Evolutionary conservation across 2,113 vertebrate species (phyloP).

Genomic region (Takifugu bimaculatus): DNA sequence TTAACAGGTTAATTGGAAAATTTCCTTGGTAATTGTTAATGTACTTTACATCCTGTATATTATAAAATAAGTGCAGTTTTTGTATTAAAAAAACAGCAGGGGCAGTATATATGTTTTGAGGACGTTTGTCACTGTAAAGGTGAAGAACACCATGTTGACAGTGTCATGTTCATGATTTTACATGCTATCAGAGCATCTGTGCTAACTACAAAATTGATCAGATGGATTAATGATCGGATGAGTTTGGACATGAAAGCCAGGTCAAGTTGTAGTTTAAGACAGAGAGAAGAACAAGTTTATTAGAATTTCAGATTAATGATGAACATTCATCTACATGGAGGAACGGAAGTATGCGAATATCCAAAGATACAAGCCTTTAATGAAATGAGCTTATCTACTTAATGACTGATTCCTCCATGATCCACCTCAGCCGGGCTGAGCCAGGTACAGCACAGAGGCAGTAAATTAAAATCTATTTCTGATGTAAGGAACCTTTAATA

Average conservation of each 20-base stretch:
- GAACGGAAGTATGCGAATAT: conserved; percentile 70
- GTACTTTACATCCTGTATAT: no score
- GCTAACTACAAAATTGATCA: no score
- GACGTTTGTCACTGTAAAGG: no score
- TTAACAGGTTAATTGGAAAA: no score
- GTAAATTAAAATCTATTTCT: conserved; percentile 31
- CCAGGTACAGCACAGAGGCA: conserved; percentile 18
- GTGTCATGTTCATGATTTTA: no score
- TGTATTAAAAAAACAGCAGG: conserved; percentile 13
- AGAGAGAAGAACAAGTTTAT: conserved; percentile 64
- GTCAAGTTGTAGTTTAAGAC: neutral
- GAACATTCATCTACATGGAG: conserved; percentile 72
- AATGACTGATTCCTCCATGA: conserved; percentile 35
- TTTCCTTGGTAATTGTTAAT: no score
- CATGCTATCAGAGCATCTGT: no score
- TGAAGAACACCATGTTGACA: no score
- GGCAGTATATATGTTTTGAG: conserved; percentile 1
- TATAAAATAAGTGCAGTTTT: no score
- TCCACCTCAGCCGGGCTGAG: conserved; percentile 24
- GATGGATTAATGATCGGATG: no score
- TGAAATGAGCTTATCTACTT: conserved; percentile 58
- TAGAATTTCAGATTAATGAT: conserved; percentile 70
- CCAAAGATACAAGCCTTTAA: conserved; percentile 52
- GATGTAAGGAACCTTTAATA: no score
- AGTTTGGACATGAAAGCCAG: no score